Percentiles rank a stretch among this genome's conserved stretches.
Conservation (phyloP, 2,888 invertebrate genomes). For the Caenorhabditis afra region DNA sequence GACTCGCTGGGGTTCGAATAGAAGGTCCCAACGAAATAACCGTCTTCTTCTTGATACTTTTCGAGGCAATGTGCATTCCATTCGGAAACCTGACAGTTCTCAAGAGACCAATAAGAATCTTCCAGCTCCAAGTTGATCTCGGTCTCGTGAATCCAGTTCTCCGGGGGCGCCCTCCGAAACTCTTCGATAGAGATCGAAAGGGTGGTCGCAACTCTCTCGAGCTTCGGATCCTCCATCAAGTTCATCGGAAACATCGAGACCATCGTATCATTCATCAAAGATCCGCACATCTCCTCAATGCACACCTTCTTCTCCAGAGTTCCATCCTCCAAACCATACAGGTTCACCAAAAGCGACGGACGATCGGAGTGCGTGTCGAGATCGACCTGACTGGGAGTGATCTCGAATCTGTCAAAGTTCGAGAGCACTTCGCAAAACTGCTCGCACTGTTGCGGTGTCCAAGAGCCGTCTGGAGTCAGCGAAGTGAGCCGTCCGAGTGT, state of each 20-base stretch:
- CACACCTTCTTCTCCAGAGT: constrained; percentile 1
- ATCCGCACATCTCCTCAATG: constrained; percentile 28
- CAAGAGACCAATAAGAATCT: neutral
- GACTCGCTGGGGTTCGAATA: neutral
- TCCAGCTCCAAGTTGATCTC: neutral
- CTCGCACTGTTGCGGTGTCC: constrained; percentile 11
- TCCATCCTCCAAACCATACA: constrained; percentile 14
- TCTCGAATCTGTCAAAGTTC: constrained; percentile 19
- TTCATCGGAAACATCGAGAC: constrained; percentile 12
- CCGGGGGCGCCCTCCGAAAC: constrained; percentile 7
- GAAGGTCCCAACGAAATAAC: neutral
- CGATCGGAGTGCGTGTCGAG: neutral
- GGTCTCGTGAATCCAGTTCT: constrained; percentile 30
- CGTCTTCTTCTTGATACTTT: neutral
- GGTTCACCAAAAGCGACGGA: constrained; percentile 27
- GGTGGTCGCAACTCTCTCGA: constrained; percentile 7
- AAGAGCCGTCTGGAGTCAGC: constrained; percentile 23
- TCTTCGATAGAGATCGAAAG: constrained; percentile 5
- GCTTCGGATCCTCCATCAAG: constrained; percentile 4
- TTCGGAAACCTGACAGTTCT: neutral
- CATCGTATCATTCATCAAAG: constrained; percentile 5
- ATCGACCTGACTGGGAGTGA: constrained; percentile 29
- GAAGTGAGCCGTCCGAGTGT: constrained; percentile 24
- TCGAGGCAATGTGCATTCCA: neutral
- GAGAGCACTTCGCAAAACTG: constrained; percentile 5